Evolutionary conservation across 2,113 vertebrate species (phyloP).

Genomic region (Tenrec ecaudatus): DNA sequence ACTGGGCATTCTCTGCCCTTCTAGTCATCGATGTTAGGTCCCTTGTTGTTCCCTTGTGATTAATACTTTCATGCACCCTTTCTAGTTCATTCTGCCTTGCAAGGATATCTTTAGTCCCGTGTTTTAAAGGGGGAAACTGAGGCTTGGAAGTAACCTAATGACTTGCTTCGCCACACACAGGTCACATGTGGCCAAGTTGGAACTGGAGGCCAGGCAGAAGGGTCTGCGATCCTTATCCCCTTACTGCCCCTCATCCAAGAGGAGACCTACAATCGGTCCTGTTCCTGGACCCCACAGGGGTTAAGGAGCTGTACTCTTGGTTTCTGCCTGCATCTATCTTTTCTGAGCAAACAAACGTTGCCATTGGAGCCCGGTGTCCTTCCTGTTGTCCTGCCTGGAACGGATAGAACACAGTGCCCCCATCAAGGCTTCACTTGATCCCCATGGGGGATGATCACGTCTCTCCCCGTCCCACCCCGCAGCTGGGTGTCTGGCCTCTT

Average conservation of each 20-base stretch:
- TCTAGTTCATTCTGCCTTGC: neutral
- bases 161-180: neutral
- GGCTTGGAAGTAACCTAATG: neutral
- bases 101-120: neutral
- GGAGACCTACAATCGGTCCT: neutral
- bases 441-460: neutral
- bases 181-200: neutral
- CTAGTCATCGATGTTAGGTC: too few relatives aligned
- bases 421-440: neutral
- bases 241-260: neutral
- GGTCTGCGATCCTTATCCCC: neutral
- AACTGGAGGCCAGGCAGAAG: neutral
- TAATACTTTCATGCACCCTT: neutral
- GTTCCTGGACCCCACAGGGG: neutral
- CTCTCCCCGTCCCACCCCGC: too few relatives aligned
- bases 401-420: neutral
- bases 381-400: neutral
- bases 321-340: neutral
- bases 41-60: too few relatives aligned
- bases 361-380: neutral
- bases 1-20: too few relatives aligned
- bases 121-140: conserved; percentile 25
- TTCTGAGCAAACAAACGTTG: neutral
- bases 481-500: neutral
- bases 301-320: neutral